Percentiles rank a stretch among this genome's conserved stretches.
These are phyloP conservation scores for Semnornis frantzii DNA, from an alignment of 2,113 vertebrate genomes.

Conservation along the genomic window DNA sequence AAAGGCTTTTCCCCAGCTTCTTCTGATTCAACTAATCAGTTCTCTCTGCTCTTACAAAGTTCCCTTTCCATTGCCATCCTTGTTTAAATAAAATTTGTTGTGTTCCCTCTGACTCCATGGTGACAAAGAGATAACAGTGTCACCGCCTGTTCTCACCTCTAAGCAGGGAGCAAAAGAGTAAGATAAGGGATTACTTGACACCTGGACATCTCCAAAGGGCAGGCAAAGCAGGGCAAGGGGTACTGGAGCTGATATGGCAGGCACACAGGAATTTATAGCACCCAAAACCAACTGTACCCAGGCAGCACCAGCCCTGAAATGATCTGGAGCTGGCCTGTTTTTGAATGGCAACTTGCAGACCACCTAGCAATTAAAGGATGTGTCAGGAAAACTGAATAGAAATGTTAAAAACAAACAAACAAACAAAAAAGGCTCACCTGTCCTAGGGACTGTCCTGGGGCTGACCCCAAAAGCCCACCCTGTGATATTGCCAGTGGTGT, in stretches of 20 bases:
- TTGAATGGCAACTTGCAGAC: background rate
- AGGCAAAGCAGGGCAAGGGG: background rate
- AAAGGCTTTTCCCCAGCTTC: background rate
- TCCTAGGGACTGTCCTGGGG: background rate
- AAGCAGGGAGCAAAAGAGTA: background rate
- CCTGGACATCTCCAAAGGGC: background rate
- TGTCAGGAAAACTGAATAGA: background rate
- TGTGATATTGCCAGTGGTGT: background rate
- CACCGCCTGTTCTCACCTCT: background rate
- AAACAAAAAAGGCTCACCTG: background rate
- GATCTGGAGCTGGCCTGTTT: background rate
- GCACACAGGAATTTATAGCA: background rate
- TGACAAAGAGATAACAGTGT: background rate
- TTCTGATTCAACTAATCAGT: background rate
- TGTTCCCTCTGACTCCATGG: background rate
- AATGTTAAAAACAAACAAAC: background rate
- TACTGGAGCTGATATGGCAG: background rate
- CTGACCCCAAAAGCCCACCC: background rate
- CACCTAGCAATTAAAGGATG: background rate
- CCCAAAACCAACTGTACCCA: background rate
- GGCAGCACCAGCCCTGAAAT: background rate
- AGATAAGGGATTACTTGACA: background rate
- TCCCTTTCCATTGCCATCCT: background rate
- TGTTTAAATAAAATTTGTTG: background rate
- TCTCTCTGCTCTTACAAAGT: background rate